Conservation (phyloP, 2,888 invertebrate species). For the Euplagia quadripunctaria region DNA sequence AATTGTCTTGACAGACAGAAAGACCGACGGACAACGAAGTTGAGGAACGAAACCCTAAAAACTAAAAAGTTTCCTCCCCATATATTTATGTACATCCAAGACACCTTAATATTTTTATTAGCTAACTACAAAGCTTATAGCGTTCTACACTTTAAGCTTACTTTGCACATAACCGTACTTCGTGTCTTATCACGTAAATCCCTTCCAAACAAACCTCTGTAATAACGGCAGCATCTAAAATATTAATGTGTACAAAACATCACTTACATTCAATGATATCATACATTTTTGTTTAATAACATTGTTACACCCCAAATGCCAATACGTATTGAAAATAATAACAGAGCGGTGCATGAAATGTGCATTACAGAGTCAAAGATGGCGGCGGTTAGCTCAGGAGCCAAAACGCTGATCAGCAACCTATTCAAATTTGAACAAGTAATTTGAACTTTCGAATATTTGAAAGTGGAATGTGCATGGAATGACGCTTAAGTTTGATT, state of each 20-base stretch:
- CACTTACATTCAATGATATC: slow-evolving; percentile 19
- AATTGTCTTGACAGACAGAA: no score
- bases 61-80: no score
- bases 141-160: background rate
- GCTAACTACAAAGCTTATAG: background rate
- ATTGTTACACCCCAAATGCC: slow-evolving; percentile 27
- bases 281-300: slow-evolving; percentile 28
- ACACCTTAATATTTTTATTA: background rate
- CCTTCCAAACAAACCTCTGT: slow-evolving; percentile 10
- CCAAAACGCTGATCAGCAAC: slow-evolving; percentile 24
- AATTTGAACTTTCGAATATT: background rate
- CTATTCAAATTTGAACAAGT: slow-evolving; percentile 11
- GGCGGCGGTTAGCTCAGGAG: slow-evolving; percentile 44
- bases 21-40: no score
- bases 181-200: slow-evolving; percentile 13
- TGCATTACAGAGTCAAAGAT: slow-evolving; percentile 50
- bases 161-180: background rate
- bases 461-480: slow-evolving; percentile 41
- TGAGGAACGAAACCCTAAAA: no score
- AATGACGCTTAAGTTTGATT: slow-evolving; percentile 32
- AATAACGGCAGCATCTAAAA: slow-evolving; percentile 2
- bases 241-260: slow-evolving; percentile 21
- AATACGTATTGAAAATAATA: slow-evolving; percentile 52
- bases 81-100: no score
- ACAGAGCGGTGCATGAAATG: slow-evolving; percentile 61